Evolutionary conservation across 2,113 vertebrate genomes (phyloP), one percentile per base, ranked within the genome.

Genomic region (Melierax canorus): DNA sequence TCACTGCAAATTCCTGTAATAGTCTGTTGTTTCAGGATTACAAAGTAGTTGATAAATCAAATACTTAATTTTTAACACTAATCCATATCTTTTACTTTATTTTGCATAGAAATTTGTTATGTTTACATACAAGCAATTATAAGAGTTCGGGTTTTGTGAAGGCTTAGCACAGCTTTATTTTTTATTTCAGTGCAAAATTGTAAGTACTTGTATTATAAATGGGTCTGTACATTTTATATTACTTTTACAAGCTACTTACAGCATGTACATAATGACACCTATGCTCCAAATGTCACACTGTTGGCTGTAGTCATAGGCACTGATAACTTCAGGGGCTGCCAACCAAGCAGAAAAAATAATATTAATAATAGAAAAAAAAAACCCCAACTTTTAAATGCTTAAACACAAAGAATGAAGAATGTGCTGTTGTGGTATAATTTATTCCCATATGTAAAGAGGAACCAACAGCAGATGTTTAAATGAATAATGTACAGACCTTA

Each of bases 211-310:
- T 92, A 92, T 90, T 91, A 89, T 95, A 90, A 90, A 97, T 85
- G 88, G 72, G 43, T 68, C 48, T 94, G 81, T 86, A 93, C 87
- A 82, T 93, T 97, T 93, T 87, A 87, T 94, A 94, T 76, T 93
- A 94, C 98, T 94, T 95, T 97, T 98, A 92, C 68, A 96, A 97
- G 66, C 72, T 98, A 98, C 99, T 99, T 98, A 99, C 99, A 99
- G 97, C 96, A 98, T 98, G 96, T 99, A 99, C 99, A 99, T 99
- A 96, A 99, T 98, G 97, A 99, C 98, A 89, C 99, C 99, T 94
- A 98, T 98, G 98, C 99, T 99, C 99, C 98, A 99, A 86, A 99
- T 97, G 86, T 99, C 99, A 97, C 99, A 98, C 98, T 98, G 98
- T 85, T 99, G 98, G 94, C 98, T 99, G 91, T 99, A 99, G 92